Percentiles rank a stretch among this genome's conserved stretches.
phyloP scores from a whole-genome alignment of 2,797 vertebrate genomes.

The Scolopax bukidnonensis region DNA sequence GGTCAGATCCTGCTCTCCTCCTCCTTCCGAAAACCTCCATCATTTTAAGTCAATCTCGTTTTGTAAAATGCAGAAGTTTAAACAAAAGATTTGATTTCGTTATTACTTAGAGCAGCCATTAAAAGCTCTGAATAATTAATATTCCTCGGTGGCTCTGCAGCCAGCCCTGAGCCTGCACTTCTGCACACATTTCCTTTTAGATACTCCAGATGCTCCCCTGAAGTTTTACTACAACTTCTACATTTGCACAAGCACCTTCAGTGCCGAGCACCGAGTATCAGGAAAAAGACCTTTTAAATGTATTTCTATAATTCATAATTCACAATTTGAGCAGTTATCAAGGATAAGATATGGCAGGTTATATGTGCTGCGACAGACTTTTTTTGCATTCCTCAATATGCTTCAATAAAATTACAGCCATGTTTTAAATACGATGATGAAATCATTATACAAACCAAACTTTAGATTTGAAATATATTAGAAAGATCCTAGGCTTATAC shows the following conservation, averaged over 20 bases:
- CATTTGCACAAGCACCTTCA: neutral
- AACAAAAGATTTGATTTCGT: neutral
- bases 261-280: rapidly evolving
- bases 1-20: neutral
- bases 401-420: neutral
- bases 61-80: neutral
- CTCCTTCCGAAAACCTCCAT: rapidly evolving
- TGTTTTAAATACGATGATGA: neutral
- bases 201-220: neutral
- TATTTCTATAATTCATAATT: neutral
- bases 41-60: rapidly evolving
- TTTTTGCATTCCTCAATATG: neutral
- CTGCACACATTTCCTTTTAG: neutral
- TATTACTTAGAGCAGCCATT: neutral
- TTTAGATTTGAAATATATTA: neutral
- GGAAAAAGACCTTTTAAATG: neutral
- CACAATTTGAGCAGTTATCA: neutral
- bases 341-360: neutral
- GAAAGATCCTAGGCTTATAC: neutral
- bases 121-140: neutral
- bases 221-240: neutral
- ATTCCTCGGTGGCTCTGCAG: neutral
- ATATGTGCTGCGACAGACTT: neutral
- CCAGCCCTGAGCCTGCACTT: neutral
- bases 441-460: neutral